phyloP scores from a whole-genome alignment of 2,113 vertebrate species.

The Cinclus mexicanus region DNA sequence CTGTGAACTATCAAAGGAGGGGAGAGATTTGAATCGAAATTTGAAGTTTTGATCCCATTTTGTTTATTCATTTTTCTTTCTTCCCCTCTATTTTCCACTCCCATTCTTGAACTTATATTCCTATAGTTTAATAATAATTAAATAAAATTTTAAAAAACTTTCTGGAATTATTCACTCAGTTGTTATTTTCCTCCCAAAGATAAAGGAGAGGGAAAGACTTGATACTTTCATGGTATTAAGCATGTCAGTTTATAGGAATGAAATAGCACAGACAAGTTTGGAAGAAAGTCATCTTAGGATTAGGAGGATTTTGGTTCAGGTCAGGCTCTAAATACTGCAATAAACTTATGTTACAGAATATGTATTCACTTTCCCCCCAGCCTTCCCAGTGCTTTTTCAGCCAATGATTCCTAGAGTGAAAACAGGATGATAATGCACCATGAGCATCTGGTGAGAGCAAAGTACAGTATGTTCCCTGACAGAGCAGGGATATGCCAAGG shows the following conservation, averaged over 20 bases:
- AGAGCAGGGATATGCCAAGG: slow-evolving; percentile 22
- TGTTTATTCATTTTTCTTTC: background rate
- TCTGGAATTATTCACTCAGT: background rate
- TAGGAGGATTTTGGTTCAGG: background rate
- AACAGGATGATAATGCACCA: background rate
- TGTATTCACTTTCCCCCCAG: background rate
- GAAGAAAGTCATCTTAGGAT: background rate
- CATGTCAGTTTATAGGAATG: background rate
- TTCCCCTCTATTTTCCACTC: background rate
- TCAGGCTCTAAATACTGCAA: background rate
- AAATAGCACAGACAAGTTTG: background rate
- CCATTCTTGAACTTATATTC: background rate
- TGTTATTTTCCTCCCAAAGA: background rate
- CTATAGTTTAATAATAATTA: background rate
- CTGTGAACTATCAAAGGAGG: background rate
- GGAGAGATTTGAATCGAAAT: background rate
- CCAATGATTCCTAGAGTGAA: slow-evolving; percentile 6
- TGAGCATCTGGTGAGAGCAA: slow-evolving; percentile 38
- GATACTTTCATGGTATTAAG: background rate
- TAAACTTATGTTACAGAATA: slow-evolving; percentile 12
- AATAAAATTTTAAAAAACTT: background rate
- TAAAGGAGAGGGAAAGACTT: background rate
- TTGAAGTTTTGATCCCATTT: background rate
- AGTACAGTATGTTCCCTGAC: slow-evolving; percentile 1
- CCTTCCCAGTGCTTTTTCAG: background rate